Evolutionary conservation across 2,888 invertebrate genomes (phyloP), one percentile per base, ranked within the genome.

Genomic region (Pharmacophagus antenor): DNA sequence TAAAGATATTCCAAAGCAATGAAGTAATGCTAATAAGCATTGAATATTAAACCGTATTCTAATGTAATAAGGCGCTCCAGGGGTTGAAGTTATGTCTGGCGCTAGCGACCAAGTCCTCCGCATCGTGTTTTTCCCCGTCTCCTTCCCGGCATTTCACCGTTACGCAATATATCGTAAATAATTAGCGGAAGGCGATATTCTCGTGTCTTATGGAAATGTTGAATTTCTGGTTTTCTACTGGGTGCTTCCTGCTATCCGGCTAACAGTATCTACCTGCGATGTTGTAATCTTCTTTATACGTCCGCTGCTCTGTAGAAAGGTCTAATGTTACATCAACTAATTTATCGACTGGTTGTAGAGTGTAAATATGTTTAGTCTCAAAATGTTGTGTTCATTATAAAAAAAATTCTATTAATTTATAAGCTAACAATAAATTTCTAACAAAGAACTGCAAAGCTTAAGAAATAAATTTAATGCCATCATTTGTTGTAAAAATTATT

Each of bases 91-190:
- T 54, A 64, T 78, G 73, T 75, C 68, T 64, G 72, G 70, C 70
- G 79, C 72, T 74, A 80, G 74, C 73, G 72, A 71, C 78, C 69
- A 77, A 87, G 87, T 89, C 89, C 89, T 88, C 88, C 82, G 72
- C 76, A 84, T 77, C 88, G 70, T 75, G 89, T 89, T 88, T 89
- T 86, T 87, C 84, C 82, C 80, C 77, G 80, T 73, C 86, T 82
- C 84, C 84, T 86, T 89, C 90, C 90, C 86, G 89, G 85, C 80
- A 86, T 88, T 89, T 88, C 89, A 88, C 90, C 90, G 90, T 90
- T 90, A 90, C 82, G 90, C 84, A 89, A 90, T 89, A 85, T 86
- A 88, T 90, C 85, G 89, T 89, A 86, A 89, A 89, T 90, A 90
- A 90, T 90, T 90, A 89, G 88, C 89, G 90, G 90, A 90, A 88